Base-by-base conservation (phyloP, 1,140 invertebrate genomes). In the Drosophila navojoa region DNA sequence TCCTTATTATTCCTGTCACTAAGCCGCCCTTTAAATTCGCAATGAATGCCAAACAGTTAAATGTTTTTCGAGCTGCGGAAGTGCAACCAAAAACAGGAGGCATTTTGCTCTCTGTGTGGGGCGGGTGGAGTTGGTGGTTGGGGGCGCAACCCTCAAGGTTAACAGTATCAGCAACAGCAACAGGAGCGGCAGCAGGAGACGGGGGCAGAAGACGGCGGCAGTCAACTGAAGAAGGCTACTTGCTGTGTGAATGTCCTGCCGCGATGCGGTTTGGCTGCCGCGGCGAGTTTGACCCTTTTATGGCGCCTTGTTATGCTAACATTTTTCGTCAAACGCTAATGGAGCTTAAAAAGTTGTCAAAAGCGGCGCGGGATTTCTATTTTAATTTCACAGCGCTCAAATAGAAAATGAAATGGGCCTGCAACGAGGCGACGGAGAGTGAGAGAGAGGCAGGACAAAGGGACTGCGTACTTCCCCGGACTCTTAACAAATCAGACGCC, bases 1-100 rank as follows among this genome's bases (percentile, higher is more conserved):
- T 87, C 82, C 82, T 87, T 87, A 87, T 89, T 87, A 87, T 87
- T 87, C 82, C 84, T 87, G 82, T 87, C 82, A 87, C 82, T 87
- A 87, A 87, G 82, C 82, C 79, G 82, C 82, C 82, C 82, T 87
- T 87, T 87, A 87, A 87, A 87, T 87, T 89, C 84, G 82, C 82
- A 87, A 87, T 87, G 82, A 87, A 87, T 87, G 82, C 82, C 82
- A 87, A 86, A 86, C 79, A 86, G 79, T 89, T 87, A 89, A 87
- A 87, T 89, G 76, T 73, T 82, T 76, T 74, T 71, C 38, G 25
- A 73, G 69, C 78, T 61, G 62, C 81, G 81, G 81, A 86, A 86
- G 78, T 86, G 82, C 82, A 86, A 76, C 27, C 82, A 87, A 11
- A 38, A 38, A 79, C 81, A 85, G 47, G 15, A 10, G 50, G 38